Evolutionary conservation across 2,797 vertebrate genomes (phyloP), one percentile per base, ranked within the genome.

Genomic region (Sitta carolinensis): DNA sequence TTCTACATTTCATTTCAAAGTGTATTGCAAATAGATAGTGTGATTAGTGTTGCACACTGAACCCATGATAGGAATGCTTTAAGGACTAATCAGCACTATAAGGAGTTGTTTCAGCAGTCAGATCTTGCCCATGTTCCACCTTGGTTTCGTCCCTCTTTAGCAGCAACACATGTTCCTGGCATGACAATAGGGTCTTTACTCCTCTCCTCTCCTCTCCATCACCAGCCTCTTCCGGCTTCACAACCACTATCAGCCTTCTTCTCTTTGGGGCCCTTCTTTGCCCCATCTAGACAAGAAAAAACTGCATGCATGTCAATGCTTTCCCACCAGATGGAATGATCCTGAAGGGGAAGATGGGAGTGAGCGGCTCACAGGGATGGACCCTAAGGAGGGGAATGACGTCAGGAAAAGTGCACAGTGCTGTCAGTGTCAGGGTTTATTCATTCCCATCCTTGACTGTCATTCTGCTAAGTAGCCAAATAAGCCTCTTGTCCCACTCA

Each of bases 321-420:
- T 50, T 30, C 38, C 32, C 5, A 5, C 4, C 25, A 43, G 21
- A 17, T 23, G 16, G n/a, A 29, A 30, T 8, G 5, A 6, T 7
- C 3, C 1, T 4, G 17, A 36, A 8, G 36, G 10, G 27, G 16
- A 22, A 42, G 23, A 43, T 5, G 15, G 9, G 29, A 2, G 6
- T 52, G 23, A 57, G 61, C 9, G 32, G 16, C 25, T 64, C 43
- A 17, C 11, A 10, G 11, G n/a, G 13, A 13, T 7, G 10, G 38
- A 32, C 27, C 13, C 32, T 50, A 36, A 73, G 42, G 8, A 48
- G 16, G 22, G 14, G 15, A 12, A 4, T 45, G 26, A 27, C 15
- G 5, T 6, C 58, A 54, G 9, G 3, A 13, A 36, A 57, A 16
- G 40, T 3, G 8, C 0, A 0, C 12, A 7, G 19, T 45, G 38